Conservation (phyloP, 2,888 invertebrate genomes). For the Phytoseiulus persimilis region DNA sequence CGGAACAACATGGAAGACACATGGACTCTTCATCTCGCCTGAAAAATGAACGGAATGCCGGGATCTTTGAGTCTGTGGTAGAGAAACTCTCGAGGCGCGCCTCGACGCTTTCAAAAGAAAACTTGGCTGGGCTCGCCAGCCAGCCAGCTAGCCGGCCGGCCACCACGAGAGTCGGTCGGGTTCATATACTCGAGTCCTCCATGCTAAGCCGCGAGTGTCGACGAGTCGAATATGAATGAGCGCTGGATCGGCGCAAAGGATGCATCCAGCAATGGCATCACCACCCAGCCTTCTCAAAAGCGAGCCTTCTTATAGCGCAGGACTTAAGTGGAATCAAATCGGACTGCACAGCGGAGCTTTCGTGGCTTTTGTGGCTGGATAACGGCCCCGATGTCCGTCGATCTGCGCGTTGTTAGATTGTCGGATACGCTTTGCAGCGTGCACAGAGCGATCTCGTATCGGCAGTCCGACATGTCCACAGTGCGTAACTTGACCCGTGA, state of each 20-base stretch:
- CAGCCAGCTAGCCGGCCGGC: background rate
- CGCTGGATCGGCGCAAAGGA: background rate
- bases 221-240: background rate
- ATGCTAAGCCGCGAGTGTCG: background rate
- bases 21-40: conserved; percentile 27
- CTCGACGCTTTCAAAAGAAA: too few relatives aligned
- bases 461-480: background rate
- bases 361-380: background rate
- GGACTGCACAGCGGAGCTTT: background rate
- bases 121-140: too few relatives aligned
- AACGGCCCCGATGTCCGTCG: background rate
- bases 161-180: background rate
- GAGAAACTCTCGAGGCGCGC: too few relatives aligned
- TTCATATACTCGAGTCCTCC: background rate
- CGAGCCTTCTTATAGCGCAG: background rate
- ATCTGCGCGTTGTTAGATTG: background rate
- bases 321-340: conserved; percentile 5
- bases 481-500: background rate
- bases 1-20: conserved; percentile 36
- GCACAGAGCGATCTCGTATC: background rate
- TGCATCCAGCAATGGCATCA: background rate
- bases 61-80: too few relatives aligned
- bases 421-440: background rate
- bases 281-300: background rate
- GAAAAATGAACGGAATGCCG: background rate